Percentiles rank a stretch among this genome's conserved stretches.
Conservation (phyloP, 2,797 vertebrate genomes). For the Bufotes viridis region DNA sequence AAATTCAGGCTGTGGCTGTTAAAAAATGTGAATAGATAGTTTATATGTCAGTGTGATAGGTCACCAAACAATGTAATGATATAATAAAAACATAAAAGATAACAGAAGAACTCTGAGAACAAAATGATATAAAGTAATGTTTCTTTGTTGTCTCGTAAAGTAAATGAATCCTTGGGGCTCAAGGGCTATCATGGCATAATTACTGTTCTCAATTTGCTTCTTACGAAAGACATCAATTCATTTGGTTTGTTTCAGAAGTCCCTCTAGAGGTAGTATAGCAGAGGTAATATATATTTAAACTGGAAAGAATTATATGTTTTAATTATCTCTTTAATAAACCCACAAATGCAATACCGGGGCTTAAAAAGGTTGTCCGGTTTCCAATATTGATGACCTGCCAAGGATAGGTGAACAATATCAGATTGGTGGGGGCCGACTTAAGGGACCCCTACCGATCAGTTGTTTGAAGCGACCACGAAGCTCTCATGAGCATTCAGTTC, state of each 20-base stretch:
- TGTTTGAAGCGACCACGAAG: too few relatives aligned
- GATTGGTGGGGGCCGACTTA: too few relatives aligned
- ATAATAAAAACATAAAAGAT: conserved; percentile 37
- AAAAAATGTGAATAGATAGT: conserved; percentile 60
- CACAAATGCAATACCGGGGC: background rate
- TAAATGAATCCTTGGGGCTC: conserved; percentile 72
- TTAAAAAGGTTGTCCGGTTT: too few relatives aligned
- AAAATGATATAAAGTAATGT: conserved; percentile 54
- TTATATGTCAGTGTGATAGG: conserved; percentile 15
- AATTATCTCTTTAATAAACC: conserved; percentile 17
- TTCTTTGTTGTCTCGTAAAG: conserved; percentile 72
- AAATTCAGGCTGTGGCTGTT: conserved; percentile 55
- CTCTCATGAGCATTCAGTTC: too few relatives aligned
- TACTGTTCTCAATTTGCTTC: conserved; percentile 35
- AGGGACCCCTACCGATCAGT: too few relatives aligned
- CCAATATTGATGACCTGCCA: too few relatives aligned
- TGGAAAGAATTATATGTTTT: conserved; percentile 67
- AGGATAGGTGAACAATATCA: too few relatives aligned
- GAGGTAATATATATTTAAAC: conserved; percentile 62
- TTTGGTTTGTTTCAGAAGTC: conserved; percentile 71
- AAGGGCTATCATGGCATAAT: conserved; percentile 60
- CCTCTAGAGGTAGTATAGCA: conserved; percentile 64
- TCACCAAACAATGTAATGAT: conserved; percentile 25
- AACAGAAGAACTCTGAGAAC: conserved; percentile 20
- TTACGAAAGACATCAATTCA: conserved; percentile 67